These are phyloP conservation scores for Drosophila subpulchrella DNA, from an alignment of 1,140 invertebrate species.

Conservation along the genomic window DNA sequence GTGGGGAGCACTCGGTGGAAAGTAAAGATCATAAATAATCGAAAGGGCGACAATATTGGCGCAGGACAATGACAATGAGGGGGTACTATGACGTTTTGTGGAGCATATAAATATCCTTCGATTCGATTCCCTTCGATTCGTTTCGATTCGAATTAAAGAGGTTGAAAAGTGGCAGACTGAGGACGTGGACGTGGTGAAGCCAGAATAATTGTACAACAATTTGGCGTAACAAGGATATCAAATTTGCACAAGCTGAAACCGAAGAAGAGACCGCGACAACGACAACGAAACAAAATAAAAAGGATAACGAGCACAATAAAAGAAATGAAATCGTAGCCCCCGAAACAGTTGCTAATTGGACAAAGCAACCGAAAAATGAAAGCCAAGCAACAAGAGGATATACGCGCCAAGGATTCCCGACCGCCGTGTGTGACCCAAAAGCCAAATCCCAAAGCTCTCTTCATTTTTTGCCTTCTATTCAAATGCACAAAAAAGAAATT, in stretches of 20 bases:
- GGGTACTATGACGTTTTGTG: slow-evolving; percentile 57
- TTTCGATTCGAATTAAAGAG: slow-evolving; percentile 34
- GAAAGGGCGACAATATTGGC: slow-evolving; percentile 79
- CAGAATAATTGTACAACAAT: slow-evolving; percentile 80
- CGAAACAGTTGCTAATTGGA: slow-evolving; percentile 81
- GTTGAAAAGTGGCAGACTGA: slow-evolving; percentile 11
- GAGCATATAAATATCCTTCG: slow-evolving; percentile 64
- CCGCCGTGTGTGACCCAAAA: slow-evolving; percentile 47
- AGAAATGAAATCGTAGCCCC: slow-evolving; percentile 81
- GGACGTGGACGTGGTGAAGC: slow-evolving; percentile 30
- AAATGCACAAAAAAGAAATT: slow-evolving; percentile 36
- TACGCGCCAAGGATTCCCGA: slow-evolving; percentile 43
- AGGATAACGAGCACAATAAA: slow-evolving; percentile 83
- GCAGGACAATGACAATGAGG: slow-evolving; percentile 54
- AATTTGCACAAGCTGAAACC: slow-evolving; percentile 69
- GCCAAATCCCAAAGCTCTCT: slow-evolving; percentile 22
- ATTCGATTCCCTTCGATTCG: slow-evolving; percentile 37
- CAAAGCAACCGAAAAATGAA: slow-evolving; percentile 76
- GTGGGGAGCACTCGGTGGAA: slow-evolving; percentile 63
- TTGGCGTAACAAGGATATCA: slow-evolving; percentile 82
- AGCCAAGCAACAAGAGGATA: slow-evolving; percentile 59
- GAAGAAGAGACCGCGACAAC: slow-evolving; percentile 15
- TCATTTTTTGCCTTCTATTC: slow-evolving; percentile 47
- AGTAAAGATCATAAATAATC: slow-evolving; percentile 83
- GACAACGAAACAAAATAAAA: slow-evolving; percentile 61